Conservation (phyloP, 1,140 invertebrate species). For the Popillia japonica region DNA sequence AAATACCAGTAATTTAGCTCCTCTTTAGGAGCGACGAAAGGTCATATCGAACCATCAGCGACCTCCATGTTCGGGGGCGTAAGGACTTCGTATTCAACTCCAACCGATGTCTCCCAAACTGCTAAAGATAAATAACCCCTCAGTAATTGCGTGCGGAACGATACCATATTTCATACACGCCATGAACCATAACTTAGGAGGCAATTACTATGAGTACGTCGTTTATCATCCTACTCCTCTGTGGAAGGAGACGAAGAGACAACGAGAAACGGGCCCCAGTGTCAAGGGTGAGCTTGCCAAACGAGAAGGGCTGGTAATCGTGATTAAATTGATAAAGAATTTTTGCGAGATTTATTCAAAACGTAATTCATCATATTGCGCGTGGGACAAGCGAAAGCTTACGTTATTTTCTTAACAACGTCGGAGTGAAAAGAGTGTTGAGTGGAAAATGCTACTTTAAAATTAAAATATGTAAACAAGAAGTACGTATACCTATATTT, state of each 20-base stretch:
- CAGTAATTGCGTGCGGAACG: slow-evolving; percentile 67
- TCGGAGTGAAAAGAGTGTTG: too few relatives aligned
- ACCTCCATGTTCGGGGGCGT: neutral
- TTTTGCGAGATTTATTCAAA: slow-evolving; percentile 39
- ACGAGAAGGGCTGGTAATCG: slow-evolving; percentile 49
- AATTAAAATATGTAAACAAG: too few relatives aligned
- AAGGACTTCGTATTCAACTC: slow-evolving; percentile 17
- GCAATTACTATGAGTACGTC: slow-evolving; percentile 68
- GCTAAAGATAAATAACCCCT: slow-evolving; percentile 65
- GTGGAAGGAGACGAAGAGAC: slow-evolving; percentile 42
- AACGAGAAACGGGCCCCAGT: neutral
- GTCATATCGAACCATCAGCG: neutral
- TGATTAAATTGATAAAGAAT: slow-evolving; percentile 55
- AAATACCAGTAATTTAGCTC: neutral
- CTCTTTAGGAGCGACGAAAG: neutral
- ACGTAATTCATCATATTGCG: slow-evolving; percentile 20
- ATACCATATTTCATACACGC: slow-evolving; percentile 67
- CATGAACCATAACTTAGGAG: slow-evolving; percentile 67
- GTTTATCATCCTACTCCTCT: slow-evolving; percentile 62
- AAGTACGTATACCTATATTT: too few relatives aligned
- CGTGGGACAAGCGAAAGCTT: neutral
- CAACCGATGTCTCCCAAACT: slow-evolving; percentile 29
- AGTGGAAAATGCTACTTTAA: too few relatives aligned
- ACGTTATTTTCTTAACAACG: too few relatives aligned
- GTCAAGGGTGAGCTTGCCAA: slow-evolving; percentile 46